These are phyloP conservation scores for Danionella cerebrum DNA, from an alignment of 2,113 vertebrate genomes.

Conservation along the genomic window DNA sequence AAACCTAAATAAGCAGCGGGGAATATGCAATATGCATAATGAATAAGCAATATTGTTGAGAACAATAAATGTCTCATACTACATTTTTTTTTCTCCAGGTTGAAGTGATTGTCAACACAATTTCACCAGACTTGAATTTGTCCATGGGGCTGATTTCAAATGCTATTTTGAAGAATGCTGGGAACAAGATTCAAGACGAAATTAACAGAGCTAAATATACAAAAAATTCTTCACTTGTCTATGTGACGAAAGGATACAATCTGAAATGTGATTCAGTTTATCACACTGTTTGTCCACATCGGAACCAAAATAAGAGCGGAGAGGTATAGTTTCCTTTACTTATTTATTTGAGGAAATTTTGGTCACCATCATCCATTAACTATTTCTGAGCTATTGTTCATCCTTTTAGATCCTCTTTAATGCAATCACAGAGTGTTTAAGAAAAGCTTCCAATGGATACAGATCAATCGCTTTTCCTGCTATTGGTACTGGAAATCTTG, in stretches of 20 bases:
- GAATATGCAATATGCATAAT: no score
- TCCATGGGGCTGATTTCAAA: neutral
- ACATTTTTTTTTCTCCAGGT: conserved; percentile 54
- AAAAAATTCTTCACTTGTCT: accelerated
- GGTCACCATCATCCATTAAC: neutral
- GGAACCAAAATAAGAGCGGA: accelerated
- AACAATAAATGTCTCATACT: neutral
- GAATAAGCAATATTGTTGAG: no score
- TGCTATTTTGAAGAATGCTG: conserved; percentile 51
- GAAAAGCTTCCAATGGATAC: accelerated
- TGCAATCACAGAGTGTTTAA: conserved; percentile 49
- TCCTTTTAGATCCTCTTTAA: conserved; percentile 48
- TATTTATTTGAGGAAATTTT: neutral
- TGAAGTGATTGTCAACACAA: conserved; percentile 66
- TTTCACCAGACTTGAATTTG: accelerated
- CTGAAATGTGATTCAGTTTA: conserved; percentile 50
- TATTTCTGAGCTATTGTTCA: neutral
- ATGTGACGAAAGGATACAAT: conserved; percentile 36
- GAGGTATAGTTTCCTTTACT: conserved; percentile 29
- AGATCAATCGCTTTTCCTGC: conserved; percentile 73
- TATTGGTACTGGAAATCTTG: conserved; percentile 50
- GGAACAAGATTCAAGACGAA: conserved; percentile 35
- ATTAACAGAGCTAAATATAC: accelerated
- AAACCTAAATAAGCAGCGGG: no score
- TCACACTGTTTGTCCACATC: conserved; percentile 40